Evolutionary conservation across 2,888 invertebrate genomes (phyloP).

Genomic region (Galeopsomyia nigrocyanea): DNA sequence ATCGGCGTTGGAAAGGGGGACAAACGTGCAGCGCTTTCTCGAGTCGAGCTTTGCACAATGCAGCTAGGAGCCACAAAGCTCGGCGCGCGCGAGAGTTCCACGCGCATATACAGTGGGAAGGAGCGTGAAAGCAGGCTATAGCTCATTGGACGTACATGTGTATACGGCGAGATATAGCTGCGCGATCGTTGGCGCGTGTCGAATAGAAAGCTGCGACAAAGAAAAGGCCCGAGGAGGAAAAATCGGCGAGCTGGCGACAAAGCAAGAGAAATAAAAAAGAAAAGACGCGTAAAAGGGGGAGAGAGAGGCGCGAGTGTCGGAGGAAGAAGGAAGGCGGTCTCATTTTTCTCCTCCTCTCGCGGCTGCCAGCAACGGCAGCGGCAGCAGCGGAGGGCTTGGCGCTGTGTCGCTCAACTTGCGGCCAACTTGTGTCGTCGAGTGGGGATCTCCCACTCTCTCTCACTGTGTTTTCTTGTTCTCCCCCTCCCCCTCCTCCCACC

Average conservation of each 20-base stretch:
- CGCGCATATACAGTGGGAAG: neutral
- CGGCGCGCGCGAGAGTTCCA: neutral
- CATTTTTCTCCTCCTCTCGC: constrained; percentile 67
- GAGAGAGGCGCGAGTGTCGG: constrained; percentile 53
- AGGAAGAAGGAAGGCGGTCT: constrained; percentile 64
- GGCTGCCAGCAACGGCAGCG: constrained; percentile 37
- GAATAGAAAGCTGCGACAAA: neutral
- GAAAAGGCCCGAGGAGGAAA: constrained; percentile 10
- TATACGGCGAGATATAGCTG: constrained; percentile 22
- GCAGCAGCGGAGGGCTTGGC: constrained; percentile 58
- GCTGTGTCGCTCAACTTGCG: constrained; percentile 55
- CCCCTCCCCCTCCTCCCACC: constrained; percentile 48
- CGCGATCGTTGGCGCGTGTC: neutral
- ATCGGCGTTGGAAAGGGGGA: constrained; percentile 54
- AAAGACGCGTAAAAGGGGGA: constrained; percentile 42
- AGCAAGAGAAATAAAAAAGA: constrained; percentile 39
- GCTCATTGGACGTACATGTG: neutral
- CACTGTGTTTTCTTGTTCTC: constrained; percentile 4
- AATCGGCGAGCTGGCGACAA: constrained; percentile 44
- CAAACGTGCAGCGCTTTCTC: neutral
- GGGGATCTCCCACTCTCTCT: constrained; percentile 56
- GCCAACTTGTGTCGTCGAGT: constrained; percentile 50
- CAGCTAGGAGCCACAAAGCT: constrained; percentile 25
- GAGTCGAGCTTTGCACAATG: neutral
- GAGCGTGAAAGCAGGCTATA: neutral